Base-by-base conservation (phyloP, 2,888 invertebrate species). In the Tillus elongatus region DNA sequence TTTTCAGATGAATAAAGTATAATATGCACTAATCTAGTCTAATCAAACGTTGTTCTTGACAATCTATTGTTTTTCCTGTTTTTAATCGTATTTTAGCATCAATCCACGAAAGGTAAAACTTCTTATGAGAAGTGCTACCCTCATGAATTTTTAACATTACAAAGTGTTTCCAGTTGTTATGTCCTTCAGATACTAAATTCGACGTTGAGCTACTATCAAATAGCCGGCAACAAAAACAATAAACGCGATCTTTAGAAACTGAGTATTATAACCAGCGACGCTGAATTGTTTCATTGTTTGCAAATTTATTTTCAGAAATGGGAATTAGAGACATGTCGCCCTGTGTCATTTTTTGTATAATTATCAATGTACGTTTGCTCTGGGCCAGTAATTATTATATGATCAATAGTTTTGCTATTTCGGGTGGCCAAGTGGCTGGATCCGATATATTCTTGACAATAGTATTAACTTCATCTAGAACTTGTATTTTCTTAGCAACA, bases 1-100 rank as follows among this genome's bases (percentile, higher is more conserved):
- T 56, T 52, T 46, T 49, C 49, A 35, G 54, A 50, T 36, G 54
- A 46, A 44, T 49, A 53, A 30, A 51, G 43, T 41, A 46, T 45
- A 43, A 57, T 53, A 41, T 50, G 42, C 50, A 57, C 49, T 28
- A 54, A 50, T 47, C 56, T 44, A 44, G 41, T 33, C 32, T 44
- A 38, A 49, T 51, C 37, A 48, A 43, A 41, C 47, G 41, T 49
- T 42, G 31, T n/a, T 19, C 24, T 19, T 19, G 24, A 35, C 57
- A 53, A 59, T 62, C 50, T 2, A 50, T 49, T 3, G 43, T 42
- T 42, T 38, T 40, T 40, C 38, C 43, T 32, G 24, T 43, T 44
- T 44, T 45, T 34, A 49, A 47, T 34, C 46, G 24, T 19, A 19
- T 6, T 19, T 19, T n/a, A 19, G 24, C 24, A 19, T 19, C 24